Evolutionary conservation across 2,797 vertebrate genomes (phyloP), one percentile per base, ranked within the genome.

Genomic region (Toxotes lorentzi): DNA sequence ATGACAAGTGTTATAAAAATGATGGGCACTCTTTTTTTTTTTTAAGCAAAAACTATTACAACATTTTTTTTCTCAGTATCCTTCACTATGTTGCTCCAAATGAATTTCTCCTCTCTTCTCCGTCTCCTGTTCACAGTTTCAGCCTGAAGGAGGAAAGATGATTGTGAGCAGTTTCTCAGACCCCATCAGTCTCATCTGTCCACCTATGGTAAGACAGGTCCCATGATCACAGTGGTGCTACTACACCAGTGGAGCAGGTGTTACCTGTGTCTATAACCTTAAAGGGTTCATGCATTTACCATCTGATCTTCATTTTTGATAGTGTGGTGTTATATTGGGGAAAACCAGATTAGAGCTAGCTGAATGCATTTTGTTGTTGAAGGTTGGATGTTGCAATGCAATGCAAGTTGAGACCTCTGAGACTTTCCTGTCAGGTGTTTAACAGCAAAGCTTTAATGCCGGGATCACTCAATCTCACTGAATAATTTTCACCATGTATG

Each of bases 161-260:
- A 89, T 91, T 21, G 91, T 96, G 64, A 90, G 84, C 80, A 95
- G 91, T 66, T 95, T 96, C 80, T 95, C 95, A 16, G 90, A 94
- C 53, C 91, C 95, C 51, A 92, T 96, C 79, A 73, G 86, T 35
- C 95, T 96, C 60, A 87, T 94, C 78, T 96, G 96, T 81, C 96
- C 96, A 24, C 78, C 95, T 1, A 27, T 83, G 92, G 96, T 96
- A 88, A 90, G 89, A 71, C 41, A 14, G 1, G 32, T 70, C 53
- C 62, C 45, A 17, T 1, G 30, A 56, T 19, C 9, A 14, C 40
- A 41, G 7, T 30, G 8, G 40, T 7, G 32, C 14, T 14, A 14
- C 0, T 21, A 11, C 27, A 62, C 10, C 34, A 30, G 32, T 23
- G 19, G 45, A 60, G 7, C 47, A 48, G 1, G 4, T 7, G 21